Evolutionary conservation across 2,113 vertebrate species (phyloP), one percentile per base, ranked within the genome.

Genomic region (Pomatorhinus ruficollis): DNA sequence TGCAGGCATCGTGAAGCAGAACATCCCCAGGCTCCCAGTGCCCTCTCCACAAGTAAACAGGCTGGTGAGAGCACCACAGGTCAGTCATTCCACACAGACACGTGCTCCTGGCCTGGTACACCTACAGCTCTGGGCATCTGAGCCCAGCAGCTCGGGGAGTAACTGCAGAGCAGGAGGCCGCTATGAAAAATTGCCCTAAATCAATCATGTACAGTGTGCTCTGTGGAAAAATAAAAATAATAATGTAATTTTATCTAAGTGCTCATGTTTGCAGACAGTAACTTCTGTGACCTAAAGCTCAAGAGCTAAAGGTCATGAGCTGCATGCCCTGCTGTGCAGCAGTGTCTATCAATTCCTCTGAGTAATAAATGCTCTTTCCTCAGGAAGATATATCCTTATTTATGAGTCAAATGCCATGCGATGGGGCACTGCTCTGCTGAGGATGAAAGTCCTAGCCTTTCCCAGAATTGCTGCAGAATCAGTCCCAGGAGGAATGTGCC

Each of bases 21-120:
- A 35, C 28, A 9, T 9, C 27, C 37, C 35, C 3, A 21, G 81
- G 3, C 39, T 8, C n/a, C 16, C 45, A 14, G 65, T 2, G 45
- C 70, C 57, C 50, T 25, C 60, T 19, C 23, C 3, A 2, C 42
- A 37, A 25, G 17, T 2, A 10, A 50, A 10, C 2, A 57, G 59
- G 6, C 5, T 4, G n/a, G 7, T 24, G 69, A 52, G 44, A 27
- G 45, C 24, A n/a, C 1, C 31, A 11, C 19, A 7, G 22, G 18
- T 10, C 17, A 47, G 17, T 15, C 53, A 22, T 6, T 12, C 5
- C 0, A 6, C 0, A 16, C 2, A 7, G 8, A 49, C 2, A n/a
- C 5, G 2, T 2, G 17, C 53, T 57, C 4, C 3, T 2, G 12
- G 35, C 23, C 47, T 19, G 10, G 22, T 0, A 15, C 54, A 30